These are phyloP conservation scores for Catagonus wagneri DNA, from an alignment of 2,113 vertebrate genomes.

Conservation along the genomic window DNA sequence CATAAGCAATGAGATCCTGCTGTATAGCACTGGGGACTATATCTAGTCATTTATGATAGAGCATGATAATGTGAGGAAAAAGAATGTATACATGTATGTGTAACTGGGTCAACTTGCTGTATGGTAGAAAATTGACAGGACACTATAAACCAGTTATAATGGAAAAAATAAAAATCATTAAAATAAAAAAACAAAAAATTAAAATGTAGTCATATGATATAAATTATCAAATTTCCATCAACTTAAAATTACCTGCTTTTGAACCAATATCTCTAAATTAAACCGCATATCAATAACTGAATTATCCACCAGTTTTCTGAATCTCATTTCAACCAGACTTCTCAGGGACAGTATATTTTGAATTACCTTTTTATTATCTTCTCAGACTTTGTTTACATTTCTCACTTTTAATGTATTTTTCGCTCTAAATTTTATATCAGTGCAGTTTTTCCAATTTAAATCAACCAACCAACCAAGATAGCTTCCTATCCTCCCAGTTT, in stretches of 20 bases:
- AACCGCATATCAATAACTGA: accelerated
- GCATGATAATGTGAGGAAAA: too few relatives aligned
- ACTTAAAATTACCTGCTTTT: neutral
- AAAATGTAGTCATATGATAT: neutral
- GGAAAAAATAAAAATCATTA: too few relatives aligned
- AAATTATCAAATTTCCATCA: neutral
- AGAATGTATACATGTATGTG: too few relatives aligned
- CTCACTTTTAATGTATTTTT: neutral
- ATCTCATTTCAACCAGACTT: neutral
- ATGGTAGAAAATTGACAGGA: too few relatives aligned
- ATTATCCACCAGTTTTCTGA: neutral
- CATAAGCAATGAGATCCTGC: too few relatives aligned
- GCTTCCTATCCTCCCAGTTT: neutral
- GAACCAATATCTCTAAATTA: neutral
- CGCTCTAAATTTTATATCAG: neutral
- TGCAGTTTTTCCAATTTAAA: neutral
- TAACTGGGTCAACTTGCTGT: too few relatives aligned
- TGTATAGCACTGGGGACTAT: too few relatives aligned
- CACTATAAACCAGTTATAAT: too few relatives aligned
- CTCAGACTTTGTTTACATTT: neutral
- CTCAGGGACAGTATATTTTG: neutral
- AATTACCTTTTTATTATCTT: neutral
- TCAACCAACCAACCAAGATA: neutral
- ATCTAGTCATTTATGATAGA: too few relatives aligned
- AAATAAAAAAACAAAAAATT: too few relatives aligned